These are phyloP conservation scores for Mastomys coucha DNA, from an alignment of 2,113 vertebrate species.

Conservation along the genomic window DNA sequence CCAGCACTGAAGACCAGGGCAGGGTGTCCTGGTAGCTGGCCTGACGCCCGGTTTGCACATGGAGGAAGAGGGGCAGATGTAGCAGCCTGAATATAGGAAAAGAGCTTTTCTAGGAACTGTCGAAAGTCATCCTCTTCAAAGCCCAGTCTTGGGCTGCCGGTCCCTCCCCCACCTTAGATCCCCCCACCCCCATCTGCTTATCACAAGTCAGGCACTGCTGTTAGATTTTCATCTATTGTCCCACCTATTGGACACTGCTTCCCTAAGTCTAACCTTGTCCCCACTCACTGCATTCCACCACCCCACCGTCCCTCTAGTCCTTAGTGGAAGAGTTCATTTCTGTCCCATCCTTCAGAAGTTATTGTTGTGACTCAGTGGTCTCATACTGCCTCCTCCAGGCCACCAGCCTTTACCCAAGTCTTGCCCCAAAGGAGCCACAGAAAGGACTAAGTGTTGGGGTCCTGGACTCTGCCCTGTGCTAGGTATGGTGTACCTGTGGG, in stretches of 20 bases:
- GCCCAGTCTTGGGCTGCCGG: neutral
- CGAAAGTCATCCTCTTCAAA: neutral
- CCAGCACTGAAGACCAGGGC: conserved; percentile 39
- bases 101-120: neutral
- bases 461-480: neutral
- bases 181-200: neutral
- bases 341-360: neutral
- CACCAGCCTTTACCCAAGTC: neutral
- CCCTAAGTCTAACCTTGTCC: conserved; percentile 24
- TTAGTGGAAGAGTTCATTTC: neutral
- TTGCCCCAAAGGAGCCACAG: neutral
- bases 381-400: neutral
- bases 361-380: neutral
- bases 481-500: too few species aligned
- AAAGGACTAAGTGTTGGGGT: neutral
- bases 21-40: conserved; percentile 53
- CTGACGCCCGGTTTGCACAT: neutral
- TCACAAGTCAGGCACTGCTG: neutral
- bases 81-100: neutral
- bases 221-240: neutral
- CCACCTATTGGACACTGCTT: neutral
- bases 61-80: neutral
- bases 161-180: neutral
- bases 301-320: neutral
- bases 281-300: neutral